phyloP scores from a whole-genome alignment of 2,113 vertebrate species.

The Hippocampus abdominalis region DNA sequence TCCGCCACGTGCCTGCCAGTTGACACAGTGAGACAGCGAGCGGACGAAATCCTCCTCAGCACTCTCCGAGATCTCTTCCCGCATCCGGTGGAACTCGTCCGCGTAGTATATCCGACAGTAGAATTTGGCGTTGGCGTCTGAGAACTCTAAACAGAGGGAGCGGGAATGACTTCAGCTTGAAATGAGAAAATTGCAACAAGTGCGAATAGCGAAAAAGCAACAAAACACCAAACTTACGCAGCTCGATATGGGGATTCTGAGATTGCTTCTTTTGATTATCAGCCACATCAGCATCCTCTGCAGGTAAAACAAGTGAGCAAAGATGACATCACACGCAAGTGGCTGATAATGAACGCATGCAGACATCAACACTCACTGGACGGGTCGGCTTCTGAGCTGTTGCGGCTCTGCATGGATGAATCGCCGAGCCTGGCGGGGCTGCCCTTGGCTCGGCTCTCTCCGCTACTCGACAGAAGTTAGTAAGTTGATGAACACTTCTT shows the following conservation, averaged over 20 bases:
- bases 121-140: slow-evolving; percentile 92
- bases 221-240: slow-evolving; percentile 79
- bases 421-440: slow-evolving; percentile 86
- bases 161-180: neutral
- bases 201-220: neutral
- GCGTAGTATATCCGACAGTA: slow-evolving; percentile 98
- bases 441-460: slow-evolving; percentile 82
- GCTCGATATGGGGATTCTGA: slow-evolving; percentile 90
- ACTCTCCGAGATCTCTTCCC: slow-evolving; percentile 91
- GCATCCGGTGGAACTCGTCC: slow-evolving; percentile 94
- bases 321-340: neutral
- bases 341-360: neutral
- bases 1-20: slow-evolving; percentile 95
- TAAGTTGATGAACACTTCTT: neutral
- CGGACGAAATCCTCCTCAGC: slow-evolving; percentile 90
- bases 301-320: slow-evolving; percentile 15
- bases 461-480: slow-evolving; percentile 52
- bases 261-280: slow-evolving; percentile 91
- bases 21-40: slow-evolving; percentile 92
- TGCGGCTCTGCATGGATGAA: slow-evolving; percentile 71
- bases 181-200: neutral
- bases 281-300: slow-evolving; percentile 84
- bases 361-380: slow-evolving; percentile 72
- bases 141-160: slow-evolving; percentile 81
- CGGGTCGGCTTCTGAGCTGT: slow-evolving; percentile 71